Base-by-base conservation (phyloP, 1,140 invertebrate genomes). In the Mizuhopecten yessoensis region DNA sequence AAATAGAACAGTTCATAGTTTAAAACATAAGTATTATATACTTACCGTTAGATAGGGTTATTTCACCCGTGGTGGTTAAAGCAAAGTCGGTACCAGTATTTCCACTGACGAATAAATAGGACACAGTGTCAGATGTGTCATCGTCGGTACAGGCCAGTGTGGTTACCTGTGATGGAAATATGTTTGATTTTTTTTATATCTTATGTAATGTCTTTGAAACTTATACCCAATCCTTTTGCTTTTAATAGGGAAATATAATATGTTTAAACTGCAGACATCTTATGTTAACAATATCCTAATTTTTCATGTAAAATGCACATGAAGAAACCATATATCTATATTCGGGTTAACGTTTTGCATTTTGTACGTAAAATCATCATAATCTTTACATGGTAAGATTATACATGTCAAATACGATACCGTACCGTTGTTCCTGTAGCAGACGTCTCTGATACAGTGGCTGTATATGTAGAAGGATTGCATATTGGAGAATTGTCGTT, bases 401-500 rank as follows among this genome's bases (percentile, higher is more conserved):
- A n/a, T n/a, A n/a, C n/a, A n/a, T n/a, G n/a, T n/a, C n/a, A n/a
- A n/a, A n/a, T n/a, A n/a, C n/a, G 3, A 29, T 75, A 3, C 5
- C 5, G 1, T 75, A 75, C 57, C 57, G 57, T 75, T 75, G n/a
- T 13, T 75, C 57, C 57, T 29, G n/a, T 75, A 29, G 57, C n/a
- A 75, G 89, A 42, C 10, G 89, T 90, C 86, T 95, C 94, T 20
- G 88, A 86, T 15, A 94, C 20, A 0, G 89, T 92, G 0, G 57
- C 49, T 0, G 89, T 89, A 34, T 93, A 94, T 0, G 90, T 10
- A 2, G 88, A 88, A 33, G 90, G 57, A 10, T 36, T 88, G 42
- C 93, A 95, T 17, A 91, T 33, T 0, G 94, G 94, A 15, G 90
- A 17, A 39, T 93, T 93, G 34, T 95, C 94, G 39, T 95, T 93